Base-by-base conservation (phyloP, 2,113 vertebrate species). In the Bolborhynchus lineola region DNA sequence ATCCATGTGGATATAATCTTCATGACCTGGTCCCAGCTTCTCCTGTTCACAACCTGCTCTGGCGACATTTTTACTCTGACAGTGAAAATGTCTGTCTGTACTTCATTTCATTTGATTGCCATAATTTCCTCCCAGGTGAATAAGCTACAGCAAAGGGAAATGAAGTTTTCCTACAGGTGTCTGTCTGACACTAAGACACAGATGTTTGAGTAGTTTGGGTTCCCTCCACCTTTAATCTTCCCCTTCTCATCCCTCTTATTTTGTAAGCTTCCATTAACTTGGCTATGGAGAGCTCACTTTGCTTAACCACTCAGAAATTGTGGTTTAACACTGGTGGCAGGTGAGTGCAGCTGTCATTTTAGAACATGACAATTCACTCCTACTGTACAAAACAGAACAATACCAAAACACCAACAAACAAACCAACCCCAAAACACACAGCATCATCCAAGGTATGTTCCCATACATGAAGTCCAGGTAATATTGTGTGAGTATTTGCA, bases 51-150 rank as follows among this genome's bases (percentile, higher is more conserved):
- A 92, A 26, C 33, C 29, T 75, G 46, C 72, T 83, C 50, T 46
- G 55, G 83, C 69, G 65, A 88, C 15, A 23, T 60, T 86, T 92
- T 91, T 39, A 70, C 0, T 0, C 33, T 78, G 83, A 62, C 50
- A 71, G 17, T 53, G 15, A 59, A 59, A 59, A 35, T 59, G 21
- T 59, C 57, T 23, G 41, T 29, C 79, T 35, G 15, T 23, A 35
- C 24, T 79, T 74, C n/a, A 77, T 96, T 86, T 82, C 65, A 74
- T 91, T 94, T 93, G 55, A 55, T 35, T 81, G 77, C 80, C 64
- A 55, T 86, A 78, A 79, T 93, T 64, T 88, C 86, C 62, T 88
- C 68, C 35, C n/a, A 29, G 25, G 55, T 0, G 9, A 80, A 64
- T 64, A 81, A 91, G 6, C 37, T 64, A 7, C 9, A n/a, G 69